Evolutionary conservation across 2,888 invertebrate genomes (phyloP).

Genomic region (Philonicus albiceps): DNA sequence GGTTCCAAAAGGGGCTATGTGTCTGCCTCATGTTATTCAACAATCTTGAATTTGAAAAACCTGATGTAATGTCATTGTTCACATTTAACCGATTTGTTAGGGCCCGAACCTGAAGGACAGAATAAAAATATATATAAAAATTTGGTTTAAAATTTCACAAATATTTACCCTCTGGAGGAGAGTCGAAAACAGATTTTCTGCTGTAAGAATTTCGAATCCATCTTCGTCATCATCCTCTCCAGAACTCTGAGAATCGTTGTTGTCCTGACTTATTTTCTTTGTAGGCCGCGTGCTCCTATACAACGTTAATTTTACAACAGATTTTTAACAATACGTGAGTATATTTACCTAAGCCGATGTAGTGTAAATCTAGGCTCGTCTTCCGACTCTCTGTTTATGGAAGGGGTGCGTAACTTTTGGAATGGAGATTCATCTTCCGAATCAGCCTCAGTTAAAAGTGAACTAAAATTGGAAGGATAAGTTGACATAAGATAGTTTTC

Average conservation of each 20-base stretch:
- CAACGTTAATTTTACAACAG: conserved; percentile 37
- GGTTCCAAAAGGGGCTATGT: conserved; percentile 62
- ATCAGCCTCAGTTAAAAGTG: conserved; percentile 73
- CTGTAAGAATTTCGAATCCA: conserved; percentile 89
- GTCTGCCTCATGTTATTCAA: conserved; percentile 65
- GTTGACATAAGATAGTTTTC: not conserved
- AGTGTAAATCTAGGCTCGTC: conserved; percentile 68
- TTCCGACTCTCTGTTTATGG: conserved; percentile 69
- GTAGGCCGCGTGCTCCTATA: conserved; percentile 73
- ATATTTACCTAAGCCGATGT: conserved; percentile 71
- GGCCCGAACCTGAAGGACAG: conserved; percentile 72
- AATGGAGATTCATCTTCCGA: conserved; percentile 74
- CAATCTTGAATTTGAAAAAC: conserved; percentile 71
- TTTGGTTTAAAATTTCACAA: not conserved
- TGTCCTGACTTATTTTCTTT: conserved; percentile 67
- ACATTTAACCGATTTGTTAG: conserved; percentile 85
- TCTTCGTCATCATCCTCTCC: conserved; percentile 89
- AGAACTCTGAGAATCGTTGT: conserved; percentile 87
- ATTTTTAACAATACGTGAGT: not conserved
- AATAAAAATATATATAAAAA: not conserved
- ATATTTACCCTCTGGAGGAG: conserved; percentile 77
- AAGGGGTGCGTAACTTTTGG: conserved; percentile 67
- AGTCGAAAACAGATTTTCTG: conserved; percentile 89
- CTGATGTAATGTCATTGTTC: conserved; percentile 74
- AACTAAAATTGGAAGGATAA: conserved; percentile 59